phyloP scores from a whole-genome alignment of 1,140 invertebrate genomes.

The Cheumatopsyche charites region DNA sequence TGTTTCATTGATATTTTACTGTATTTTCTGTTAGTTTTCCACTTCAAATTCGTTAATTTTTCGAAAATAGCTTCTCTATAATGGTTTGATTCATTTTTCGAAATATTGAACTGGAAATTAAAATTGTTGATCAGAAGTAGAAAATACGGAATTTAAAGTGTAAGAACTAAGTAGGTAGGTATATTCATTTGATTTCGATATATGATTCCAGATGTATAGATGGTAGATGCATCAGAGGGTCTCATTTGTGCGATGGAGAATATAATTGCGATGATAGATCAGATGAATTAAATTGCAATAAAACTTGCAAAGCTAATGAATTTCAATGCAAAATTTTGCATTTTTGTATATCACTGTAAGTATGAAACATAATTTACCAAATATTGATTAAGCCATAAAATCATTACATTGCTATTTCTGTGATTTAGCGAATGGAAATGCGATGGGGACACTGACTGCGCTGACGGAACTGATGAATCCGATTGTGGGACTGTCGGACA shows the following conservation, averaged over 20 bases:
- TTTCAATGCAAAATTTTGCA: constrained; percentile 65
- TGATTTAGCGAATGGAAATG: constrained; percentile 62
- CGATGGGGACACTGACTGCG: constrained; percentile 69
- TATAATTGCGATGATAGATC: constrained; percentile 68
- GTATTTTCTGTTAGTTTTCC: constrained; percentile 40
- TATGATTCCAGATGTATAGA: constrained; percentile 65
- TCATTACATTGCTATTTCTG: too few species aligned
- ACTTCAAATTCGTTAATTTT: not conserved
- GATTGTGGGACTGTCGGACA: constrained; percentile 45
- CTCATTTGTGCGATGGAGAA: constrained; percentile 72
- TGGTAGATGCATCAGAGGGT: constrained; percentile 72
- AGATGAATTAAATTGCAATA: constrained; percentile 68
- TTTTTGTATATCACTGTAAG: constrained; percentile 62
- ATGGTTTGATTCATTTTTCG: too few species aligned
- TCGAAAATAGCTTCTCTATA: too few species aligned
- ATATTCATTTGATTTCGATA: not conserved
- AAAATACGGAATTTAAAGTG: too few species aligned
- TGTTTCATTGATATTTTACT: constrained; percentile 25
- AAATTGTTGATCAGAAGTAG: not conserved
- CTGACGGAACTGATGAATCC: constrained; percentile 63
- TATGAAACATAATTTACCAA: constrained; percentile 29
- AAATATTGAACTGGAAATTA: too few species aligned
- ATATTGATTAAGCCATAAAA: too few species aligned
- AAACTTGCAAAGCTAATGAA: constrained; percentile 60
- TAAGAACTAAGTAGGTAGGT: too few species aligned